Conservation (phyloP, 2,113 vertebrate species). For the Oncorhynchus gorbuscha region DNA sequence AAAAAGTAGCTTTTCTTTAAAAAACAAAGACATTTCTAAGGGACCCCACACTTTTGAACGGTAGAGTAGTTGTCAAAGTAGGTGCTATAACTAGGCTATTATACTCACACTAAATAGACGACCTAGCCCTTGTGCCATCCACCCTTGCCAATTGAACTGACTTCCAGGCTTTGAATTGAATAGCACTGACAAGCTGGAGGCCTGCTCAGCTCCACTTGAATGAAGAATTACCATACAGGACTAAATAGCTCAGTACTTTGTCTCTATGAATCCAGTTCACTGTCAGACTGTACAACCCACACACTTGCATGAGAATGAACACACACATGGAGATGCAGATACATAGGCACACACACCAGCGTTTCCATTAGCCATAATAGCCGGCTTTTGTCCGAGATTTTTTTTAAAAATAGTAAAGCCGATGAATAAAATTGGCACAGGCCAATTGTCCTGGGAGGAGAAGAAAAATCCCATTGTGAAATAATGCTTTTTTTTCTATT, state of each 20-base stretch:
- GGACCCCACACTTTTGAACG: not conserved
- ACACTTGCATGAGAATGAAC: not conserved
- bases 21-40: no score
- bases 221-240: constrained; percentile 25
- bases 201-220: constrained; percentile 9
- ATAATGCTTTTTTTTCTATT: no score
- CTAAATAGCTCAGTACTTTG: constrained; percentile 30
- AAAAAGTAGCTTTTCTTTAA: no score
- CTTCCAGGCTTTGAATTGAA: not conserved
- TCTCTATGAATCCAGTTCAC: constrained; percentile 38
- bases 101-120: not conserved
- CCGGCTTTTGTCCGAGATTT: no score
- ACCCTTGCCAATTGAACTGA: constrained; percentile 1
- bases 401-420: no score
- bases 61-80: not conserved
- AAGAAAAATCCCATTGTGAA: no score
- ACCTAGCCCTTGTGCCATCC: not conserved
- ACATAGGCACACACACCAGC: constrained; percentile 4
- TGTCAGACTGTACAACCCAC: not conserved
- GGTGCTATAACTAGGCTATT: not conserved
- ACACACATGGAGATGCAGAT: not conserved
- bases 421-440: no score
- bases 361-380: no score
- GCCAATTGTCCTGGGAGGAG: no score
- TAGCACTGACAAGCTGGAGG: not conserved